A percentile compares a stretch with the other conserved stretches of the same genome.
Evolutionary conservation across 2,888 invertebrate genomes (phyloP).

Genomic region (Idaea aversata): DNA sequence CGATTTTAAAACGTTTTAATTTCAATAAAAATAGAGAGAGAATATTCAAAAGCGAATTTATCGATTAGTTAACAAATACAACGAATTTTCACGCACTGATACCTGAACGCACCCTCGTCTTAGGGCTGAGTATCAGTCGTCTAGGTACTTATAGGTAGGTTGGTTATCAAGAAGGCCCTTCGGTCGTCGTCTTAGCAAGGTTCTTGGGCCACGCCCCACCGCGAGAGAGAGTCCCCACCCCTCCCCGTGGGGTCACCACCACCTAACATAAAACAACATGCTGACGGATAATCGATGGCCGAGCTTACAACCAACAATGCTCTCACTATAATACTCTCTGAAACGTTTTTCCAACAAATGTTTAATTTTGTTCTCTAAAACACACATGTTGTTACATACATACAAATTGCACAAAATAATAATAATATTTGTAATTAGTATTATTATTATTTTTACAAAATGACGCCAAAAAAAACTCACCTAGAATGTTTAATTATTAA

Average conservation of each 20-base stretch:
- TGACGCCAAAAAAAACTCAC: too few species aligned
- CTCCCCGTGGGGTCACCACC: conserved; percentile 46
- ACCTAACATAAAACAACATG: conserved; percentile 47
- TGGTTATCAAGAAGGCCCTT: conserved; percentile 46
- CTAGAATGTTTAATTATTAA: too few species aligned
- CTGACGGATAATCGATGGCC: conserved; percentile 47
- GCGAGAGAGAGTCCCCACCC: conserved; percentile 43
- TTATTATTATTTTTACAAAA: too few species aligned
- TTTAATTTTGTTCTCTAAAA: too few species aligned
- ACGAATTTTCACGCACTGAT: not conserved
- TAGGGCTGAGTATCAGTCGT: conserved; percentile 11
- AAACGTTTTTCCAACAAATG: too few species aligned
- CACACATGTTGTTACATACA: too few species aligned
- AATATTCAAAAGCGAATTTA: not conserved
- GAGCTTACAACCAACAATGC: conserved; percentile 13
- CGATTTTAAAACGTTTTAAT: too few species aligned
- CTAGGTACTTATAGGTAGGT: conserved; percentile 31
- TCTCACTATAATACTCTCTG: not conserved
- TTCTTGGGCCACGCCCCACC: conserved; percentile 57
- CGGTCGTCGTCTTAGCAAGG: conserved; percentile 48
- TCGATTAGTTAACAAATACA: conserved; percentile 2
- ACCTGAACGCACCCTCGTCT: not conserved
- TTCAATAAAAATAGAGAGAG: not conserved
- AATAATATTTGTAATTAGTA: too few species aligned
- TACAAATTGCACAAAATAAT: too few species aligned